Conservation (phyloP, 2,113 vertebrate species). For the Melospiza melodia region DNA sequence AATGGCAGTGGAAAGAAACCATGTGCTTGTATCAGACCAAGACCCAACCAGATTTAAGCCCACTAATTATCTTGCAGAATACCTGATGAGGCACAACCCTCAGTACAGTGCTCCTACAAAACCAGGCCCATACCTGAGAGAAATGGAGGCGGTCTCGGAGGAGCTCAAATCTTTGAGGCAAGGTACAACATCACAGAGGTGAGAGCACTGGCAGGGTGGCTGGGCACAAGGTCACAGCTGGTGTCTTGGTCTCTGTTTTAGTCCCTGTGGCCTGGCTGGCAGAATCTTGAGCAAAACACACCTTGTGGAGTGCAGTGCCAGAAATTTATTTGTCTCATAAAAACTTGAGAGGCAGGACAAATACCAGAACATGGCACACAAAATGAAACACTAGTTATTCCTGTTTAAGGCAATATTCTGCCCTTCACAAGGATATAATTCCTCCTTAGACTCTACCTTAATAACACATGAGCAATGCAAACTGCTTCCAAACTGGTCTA, state of each 20-base stretch:
- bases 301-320: background rate
- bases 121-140: constrained; percentile 66
- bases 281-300: background rate
- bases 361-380: background rate
- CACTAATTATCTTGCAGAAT: constrained; percentile 74
- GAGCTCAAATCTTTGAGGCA: constrained; percentile 67
- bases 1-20: constrained; percentile 72
- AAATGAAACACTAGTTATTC: background rate
- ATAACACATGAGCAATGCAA: background rate
- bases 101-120: background rate
- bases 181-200: constrained; percentile 69
- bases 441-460: background rate
- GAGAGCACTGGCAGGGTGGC: background rate
- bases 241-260: background rate
- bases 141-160: constrained; percentile 58
- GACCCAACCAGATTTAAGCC: constrained; percentile 67
- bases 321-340: background rate
- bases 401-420: background rate
- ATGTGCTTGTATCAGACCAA: constrained; percentile 42
- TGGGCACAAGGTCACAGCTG: background rate
- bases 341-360: background rate
- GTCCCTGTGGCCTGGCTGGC: background rate
- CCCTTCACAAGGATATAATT: background rate
- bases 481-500: background rate
- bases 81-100: constrained; percentile 80